A percentile compares a stretch with the other conserved stretches of the same genome.
phyloP scores from a whole-genome alignment of 2,888 invertebrate genomes.

The Pediacus dermestoides region DNA sequence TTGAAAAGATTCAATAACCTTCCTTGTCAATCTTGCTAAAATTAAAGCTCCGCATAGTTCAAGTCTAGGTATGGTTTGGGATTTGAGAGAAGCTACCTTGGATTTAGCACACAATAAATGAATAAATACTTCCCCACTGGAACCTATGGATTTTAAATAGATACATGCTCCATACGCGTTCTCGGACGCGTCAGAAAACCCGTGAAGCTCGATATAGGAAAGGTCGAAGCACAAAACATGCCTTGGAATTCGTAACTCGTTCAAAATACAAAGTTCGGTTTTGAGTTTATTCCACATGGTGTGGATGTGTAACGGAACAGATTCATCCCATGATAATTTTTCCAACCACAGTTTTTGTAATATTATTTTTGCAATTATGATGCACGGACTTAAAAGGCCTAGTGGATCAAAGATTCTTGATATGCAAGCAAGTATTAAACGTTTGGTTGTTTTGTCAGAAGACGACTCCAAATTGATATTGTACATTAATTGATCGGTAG shows the following conservation, averaged over 20 bases:
- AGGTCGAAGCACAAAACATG: too few relatives aligned
- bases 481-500: not conserved
- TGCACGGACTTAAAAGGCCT: conserved; percentile 13
- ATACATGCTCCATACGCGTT: conserved; percentile 13
- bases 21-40: conserved; percentile 13
- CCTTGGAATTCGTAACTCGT: too few relatives aligned
- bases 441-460: not conserved
- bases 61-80: conserved; percentile 19
- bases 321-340: conserved; percentile 14
- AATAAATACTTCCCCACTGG: conserved; percentile 5
- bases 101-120: conserved; percentile 14
- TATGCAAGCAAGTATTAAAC: too few relatives aligned
- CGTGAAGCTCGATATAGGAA: too few relatives aligned
- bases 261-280: too few relatives aligned
- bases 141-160: conserved; percentile 7
- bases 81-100: conserved; percentile 18
- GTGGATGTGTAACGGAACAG: not conserved
- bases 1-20: conserved; percentile 9
- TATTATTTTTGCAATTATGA: conserved; percentile 18
- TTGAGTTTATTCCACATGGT: conserved; percentile 3
- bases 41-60: conserved; percentile 21
- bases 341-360: conserved; percentile 18
- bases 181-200: conserved; percentile 9
- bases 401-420: conserved; percentile 20
- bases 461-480: too few relatives aligned